Conservation (phyloP, 1,140 invertebrate genomes). For the Cyphomyrmex costatus region DNA sequence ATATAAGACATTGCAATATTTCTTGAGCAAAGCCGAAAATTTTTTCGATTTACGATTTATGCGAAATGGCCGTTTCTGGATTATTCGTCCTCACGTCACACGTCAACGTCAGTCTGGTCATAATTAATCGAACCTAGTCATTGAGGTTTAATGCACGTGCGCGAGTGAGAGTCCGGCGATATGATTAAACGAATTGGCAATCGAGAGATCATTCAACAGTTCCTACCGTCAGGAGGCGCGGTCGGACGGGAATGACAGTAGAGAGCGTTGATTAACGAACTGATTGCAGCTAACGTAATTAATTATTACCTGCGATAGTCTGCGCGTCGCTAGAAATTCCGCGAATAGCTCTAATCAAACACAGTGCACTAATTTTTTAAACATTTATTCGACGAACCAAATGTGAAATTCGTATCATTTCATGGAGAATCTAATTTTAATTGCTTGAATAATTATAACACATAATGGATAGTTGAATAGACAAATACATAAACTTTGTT, state of each 20-base stretch:
- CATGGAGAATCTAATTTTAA: neutral
- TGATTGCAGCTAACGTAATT: conserved; percentile 56
- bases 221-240: conserved; percentile 26
- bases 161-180: conserved; percentile 36
- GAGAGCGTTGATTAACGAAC: conserved; percentile 63
- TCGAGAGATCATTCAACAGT: conserved; percentile 61
- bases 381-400: neutral
- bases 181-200: conserved; percentile 64
- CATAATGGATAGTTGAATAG: neutral
- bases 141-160: conserved; percentile 56
- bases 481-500: conserved; percentile 25
- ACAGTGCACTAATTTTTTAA: conserved; percentile 29
- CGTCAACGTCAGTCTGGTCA: conserved; percentile 40
- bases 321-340: conserved; percentile 43
- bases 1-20: neutral
- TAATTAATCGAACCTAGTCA: conserved; percentile 51
- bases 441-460: neutral
- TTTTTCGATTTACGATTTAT: neutral
- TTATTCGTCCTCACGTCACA: conserved; percentile 30
- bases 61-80: conserved; percentile 10
- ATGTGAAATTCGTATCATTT: conserved; percentile 9
- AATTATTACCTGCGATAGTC: conserved; percentile 48
- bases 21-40: neutral
- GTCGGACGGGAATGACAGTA: conserved; percentile 45
- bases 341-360: conserved; percentile 32